Conservation (phyloP, 2,888 invertebrate species). For the Hofmannophila pseudospretella region DNA sequence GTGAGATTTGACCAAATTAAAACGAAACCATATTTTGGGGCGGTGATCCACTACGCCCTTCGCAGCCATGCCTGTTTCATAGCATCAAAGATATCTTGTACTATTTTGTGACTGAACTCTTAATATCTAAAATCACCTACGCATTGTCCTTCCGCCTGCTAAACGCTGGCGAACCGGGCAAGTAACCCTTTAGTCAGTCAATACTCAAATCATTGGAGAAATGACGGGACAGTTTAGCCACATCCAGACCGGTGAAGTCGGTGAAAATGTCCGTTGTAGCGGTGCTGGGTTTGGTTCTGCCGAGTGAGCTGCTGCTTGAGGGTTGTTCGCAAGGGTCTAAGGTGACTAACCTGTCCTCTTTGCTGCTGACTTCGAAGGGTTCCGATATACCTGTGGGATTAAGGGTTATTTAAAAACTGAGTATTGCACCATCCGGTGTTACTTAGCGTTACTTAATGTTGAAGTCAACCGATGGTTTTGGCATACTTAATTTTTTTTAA, state of each 20-base stretch:
- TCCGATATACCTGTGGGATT: conserved; percentile 62
- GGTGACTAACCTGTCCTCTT: conserved; percentile 48
- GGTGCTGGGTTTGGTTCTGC: conserved; percentile 36
- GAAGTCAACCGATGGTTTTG: too few species aligned
- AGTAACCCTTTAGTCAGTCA: conserved; percentile 71
- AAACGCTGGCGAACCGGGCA: conserved; percentile 60
- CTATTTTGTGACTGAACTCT: too few species aligned
- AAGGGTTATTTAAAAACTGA: conserved; percentile 1
- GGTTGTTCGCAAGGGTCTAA: conserved; percentile 43
- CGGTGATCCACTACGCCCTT: too few species aligned
- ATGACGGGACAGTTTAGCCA: conserved; percentile 65
- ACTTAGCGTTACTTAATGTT: too few species aligned
- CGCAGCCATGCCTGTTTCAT: too few species aligned
- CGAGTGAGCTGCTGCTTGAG: conserved; percentile 38
- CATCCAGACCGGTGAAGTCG: conserved; percentile 67
- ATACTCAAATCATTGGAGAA: conserved; percentile 70
- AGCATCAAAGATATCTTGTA: too few species aligned
- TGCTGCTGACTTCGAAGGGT: conserved; percentile 68
- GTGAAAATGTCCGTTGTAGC: conserved; percentile 62
- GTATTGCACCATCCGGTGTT: too few species aligned
- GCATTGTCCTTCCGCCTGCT: conserved; percentile 23
- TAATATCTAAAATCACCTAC: background rate
- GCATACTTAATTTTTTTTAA: too few species aligned
- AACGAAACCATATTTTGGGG: too few species aligned
- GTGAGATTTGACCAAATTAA: too few species aligned